Evolutionary conservation across 2,888 invertebrate species (phyloP).

Genomic region (Sminthurinus aureus): DNA sequence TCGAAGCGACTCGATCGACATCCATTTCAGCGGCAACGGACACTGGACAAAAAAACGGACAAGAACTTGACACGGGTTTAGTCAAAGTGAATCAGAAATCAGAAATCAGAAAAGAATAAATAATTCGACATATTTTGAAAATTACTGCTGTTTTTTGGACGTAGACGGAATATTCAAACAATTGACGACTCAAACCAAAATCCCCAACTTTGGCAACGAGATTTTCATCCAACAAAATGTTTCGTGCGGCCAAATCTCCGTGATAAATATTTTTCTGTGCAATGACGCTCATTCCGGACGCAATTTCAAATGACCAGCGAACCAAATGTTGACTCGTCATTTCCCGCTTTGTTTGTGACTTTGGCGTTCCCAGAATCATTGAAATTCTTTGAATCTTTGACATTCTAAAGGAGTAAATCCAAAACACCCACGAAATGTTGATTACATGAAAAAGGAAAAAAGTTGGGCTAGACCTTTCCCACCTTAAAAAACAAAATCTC

Average conservation of each 20-base stretch:
- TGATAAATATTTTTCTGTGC: conserved; percentile 21
- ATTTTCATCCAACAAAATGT: conserved; percentile 5
- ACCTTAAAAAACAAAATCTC: too few relatives aligned
- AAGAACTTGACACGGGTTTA: not conserved
- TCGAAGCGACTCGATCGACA: conserved; percentile 38
- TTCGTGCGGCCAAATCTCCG: conserved; percentile 32
- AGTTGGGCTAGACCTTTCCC: too few relatives aligned
- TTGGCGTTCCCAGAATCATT: too few relatives aligned
- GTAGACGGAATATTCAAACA: conserved; percentile 16
- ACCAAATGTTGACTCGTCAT: not conserved
- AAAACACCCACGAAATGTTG: too few relatives aligned
- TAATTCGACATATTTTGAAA: too few relatives aligned
- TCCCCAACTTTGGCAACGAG: conserved; percentile 32
- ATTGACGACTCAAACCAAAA: conserved; percentile 15
- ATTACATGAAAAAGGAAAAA: too few relatives aligned
- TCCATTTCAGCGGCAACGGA: conserved; percentile 43
- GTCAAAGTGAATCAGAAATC: not conserved
- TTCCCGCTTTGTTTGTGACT: too few relatives aligned
- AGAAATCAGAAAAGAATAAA: too few relatives aligned
- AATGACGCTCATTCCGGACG: conserved; percentile 22
- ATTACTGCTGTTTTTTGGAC: conserved; percentile 11
- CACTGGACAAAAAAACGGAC: conserved; percentile 26
- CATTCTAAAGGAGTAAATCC: too few relatives aligned
- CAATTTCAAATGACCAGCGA: conserved; percentile 18
- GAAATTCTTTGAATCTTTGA: too few relatives aligned